Percentiles rank a stretch among this genome's conserved stretches.
These are phyloP conservation scores for Formica exsecta DNA, from an alignment of 1,140 invertebrate species.

Conservation along the genomic window DNA sequence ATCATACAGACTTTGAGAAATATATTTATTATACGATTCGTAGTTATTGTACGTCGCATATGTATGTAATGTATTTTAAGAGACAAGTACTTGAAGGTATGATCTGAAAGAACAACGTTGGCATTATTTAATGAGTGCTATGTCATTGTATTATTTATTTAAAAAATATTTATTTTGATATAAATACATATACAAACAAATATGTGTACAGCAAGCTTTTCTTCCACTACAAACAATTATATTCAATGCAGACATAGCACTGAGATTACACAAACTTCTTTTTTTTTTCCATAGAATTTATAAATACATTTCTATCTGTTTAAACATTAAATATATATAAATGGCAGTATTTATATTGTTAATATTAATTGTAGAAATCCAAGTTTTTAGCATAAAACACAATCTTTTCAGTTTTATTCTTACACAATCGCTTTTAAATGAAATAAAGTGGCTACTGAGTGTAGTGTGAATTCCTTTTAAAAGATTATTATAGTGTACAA, in stretches of 20 bases:
- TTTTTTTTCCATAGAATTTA: neutral
- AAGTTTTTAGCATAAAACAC: neutral
- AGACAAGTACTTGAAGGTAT: conserved; percentile 39
- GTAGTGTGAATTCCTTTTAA: neutral
- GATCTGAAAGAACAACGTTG: conserved; percentile 25
- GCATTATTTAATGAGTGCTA: conserved; percentile 33
- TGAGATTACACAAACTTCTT: neutral
- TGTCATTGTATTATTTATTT: conserved; percentile 62
- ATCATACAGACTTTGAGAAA: neutral
- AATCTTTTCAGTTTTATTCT: conserved; percentile 25
- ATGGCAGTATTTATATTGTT: conserved; percentile 38
- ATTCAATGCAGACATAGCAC: neutral
- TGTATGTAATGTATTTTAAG: conserved; percentile 6
- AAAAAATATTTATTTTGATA: conserved; percentile 72
- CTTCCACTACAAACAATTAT: neutral
- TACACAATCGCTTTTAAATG: neutral
- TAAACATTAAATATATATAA: conserved; percentile 22
- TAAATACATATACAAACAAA: conserved; percentile 48
- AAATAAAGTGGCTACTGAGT: neutral
- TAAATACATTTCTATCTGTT: neutral
- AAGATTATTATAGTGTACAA: neutral
- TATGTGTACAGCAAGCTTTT: conserved; percentile 8
- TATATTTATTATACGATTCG: conserved; percentile 16
- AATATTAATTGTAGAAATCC: conserved; percentile 9
- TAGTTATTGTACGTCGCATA: conserved; percentile 7